Percentiles rank a stretch among this genome's conserved stretches.
Conservation (phyloP, 2,113 vertebrate genomes). For the Hystrix brachyura region DNA sequence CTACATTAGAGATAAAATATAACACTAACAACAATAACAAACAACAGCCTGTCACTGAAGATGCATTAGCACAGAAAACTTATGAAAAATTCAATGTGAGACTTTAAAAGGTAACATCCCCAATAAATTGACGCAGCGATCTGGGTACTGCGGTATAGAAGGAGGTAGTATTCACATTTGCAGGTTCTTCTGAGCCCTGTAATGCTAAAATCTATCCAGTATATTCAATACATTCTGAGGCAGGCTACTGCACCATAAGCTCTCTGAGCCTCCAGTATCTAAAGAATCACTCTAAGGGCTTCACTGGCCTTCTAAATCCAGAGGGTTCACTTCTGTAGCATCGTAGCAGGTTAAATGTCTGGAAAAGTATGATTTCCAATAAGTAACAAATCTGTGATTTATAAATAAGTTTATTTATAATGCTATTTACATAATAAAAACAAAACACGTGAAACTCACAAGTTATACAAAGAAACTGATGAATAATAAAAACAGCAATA, state of each 20-base stretch:
- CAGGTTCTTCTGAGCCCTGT: slow-evolving; percentile 38
- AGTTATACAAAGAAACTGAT: slow-evolving; percentile 81
- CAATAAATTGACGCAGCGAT: slow-evolving; percentile 16
- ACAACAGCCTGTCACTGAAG: slow-evolving; percentile 34
- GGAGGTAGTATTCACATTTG: slow-evolving; percentile 59
- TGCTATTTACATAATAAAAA: slow-evolving; percentile 84
- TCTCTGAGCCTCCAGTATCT: not conserved
- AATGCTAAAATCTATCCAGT: slow-evolving; percentile 25
- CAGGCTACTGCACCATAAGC: not conserved
- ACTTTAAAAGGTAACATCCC: slow-evolving; percentile 53
- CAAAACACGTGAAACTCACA: slow-evolving; percentile 81
- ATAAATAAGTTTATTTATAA: slow-evolving; percentile 87
- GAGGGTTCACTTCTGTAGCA: slow-evolving; percentile 22
- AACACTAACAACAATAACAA: slow-evolving; percentile 48
- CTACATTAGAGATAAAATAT: slow-evolving; percentile 66
- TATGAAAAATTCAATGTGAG: slow-evolving; percentile 23
- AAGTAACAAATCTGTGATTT: slow-evolving; percentile 80
- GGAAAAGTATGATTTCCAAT: slow-evolving; percentile 65
- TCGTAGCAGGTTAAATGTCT: slow-evolving; percentile 17
- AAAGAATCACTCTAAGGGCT: not conserved
- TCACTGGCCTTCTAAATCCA: slow-evolving; percentile 37
- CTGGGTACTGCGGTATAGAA: not conserved
- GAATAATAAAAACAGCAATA: slow-evolving; percentile 84
- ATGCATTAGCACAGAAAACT: slow-evolving; percentile 62
- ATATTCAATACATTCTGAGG: not conserved